phyloP scores from a whole-genome alignment of 1,140 invertebrate genomes.

The Pseudachorutes palmiensis region DNA sequence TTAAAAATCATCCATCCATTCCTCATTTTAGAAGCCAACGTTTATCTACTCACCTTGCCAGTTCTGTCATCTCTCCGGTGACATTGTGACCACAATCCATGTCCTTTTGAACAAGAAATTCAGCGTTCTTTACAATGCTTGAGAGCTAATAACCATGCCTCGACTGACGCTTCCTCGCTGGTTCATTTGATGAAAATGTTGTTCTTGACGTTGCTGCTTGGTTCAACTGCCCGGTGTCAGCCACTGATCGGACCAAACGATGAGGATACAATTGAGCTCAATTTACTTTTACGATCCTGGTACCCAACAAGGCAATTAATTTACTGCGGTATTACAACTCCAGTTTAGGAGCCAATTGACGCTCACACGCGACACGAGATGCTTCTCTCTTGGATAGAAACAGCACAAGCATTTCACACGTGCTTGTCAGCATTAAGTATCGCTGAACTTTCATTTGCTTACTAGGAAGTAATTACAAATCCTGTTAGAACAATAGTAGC shows the following conservation, averaged over 20 bases:
- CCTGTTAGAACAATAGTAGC: too few relatives aligned
- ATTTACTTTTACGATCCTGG: background rate
- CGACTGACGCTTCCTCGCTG: background rate
- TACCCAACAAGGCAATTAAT: background rate
- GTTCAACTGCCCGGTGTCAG: background rate
- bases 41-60: constrained; percentile 7
- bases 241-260: background rate
- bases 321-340: too few relatives aligned
- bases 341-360: too few relatives aligned
- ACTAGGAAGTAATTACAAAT: too few relatives aligned
- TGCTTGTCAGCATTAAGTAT: too few relatives aligned
- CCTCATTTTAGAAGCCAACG: background rate
- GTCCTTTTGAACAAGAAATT: background rate
- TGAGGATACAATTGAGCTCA: background rate
- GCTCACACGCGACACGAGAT: background rate
- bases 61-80: constrained; percentile 10
- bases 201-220: too few relatives aligned
- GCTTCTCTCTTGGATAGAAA: too few relatives aligned
- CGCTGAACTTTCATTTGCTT: too few relatives aligned
- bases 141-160: background rate
- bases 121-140: background rate
- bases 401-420: too few relatives aligned
- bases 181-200: background rate
- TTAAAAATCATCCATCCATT: background rate
- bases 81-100: background rate